phyloP scores from a whole-genome alignment of 2,113 vertebrate genomes.

The Coptodon rendalli region DNA sequence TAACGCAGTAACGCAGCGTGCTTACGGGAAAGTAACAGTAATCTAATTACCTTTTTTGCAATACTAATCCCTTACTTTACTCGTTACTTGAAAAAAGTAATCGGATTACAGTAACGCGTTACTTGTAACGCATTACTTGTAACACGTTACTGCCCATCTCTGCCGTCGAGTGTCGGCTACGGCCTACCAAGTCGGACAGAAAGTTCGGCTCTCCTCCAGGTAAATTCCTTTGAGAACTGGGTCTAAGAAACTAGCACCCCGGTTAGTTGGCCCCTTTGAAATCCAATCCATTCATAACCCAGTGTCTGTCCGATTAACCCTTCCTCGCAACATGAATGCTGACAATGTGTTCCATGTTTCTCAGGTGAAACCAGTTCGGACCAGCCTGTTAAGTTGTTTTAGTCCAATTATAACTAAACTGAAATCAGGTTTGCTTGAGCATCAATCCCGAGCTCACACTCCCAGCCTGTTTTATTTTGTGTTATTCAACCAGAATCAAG shows the following conservation, averaged over 20 bases:
- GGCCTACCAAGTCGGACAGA: background rate
- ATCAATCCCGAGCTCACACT: background rate
- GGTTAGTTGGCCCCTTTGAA: background rate
- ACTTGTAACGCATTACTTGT: no score
- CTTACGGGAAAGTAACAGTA: no score
- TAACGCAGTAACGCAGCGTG: no score
- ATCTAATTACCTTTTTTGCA: no score
- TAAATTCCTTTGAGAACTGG: background rate
- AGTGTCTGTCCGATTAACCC: background rate
- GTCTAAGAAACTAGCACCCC: background rate
- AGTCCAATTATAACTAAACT: background rate
- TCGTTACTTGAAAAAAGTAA: no score
- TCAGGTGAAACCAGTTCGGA: background rate
- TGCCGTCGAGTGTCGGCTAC: fast-evolving
- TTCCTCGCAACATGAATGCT: background rate
- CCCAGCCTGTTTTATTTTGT: background rate
- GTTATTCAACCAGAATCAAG: background rate
- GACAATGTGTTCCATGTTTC: background rate
- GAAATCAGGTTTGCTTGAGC: background rate
- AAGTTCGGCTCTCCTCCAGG: background rate
- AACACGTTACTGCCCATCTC: no score
- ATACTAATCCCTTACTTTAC: no score
- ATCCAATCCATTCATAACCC: background rate
- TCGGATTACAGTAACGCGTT: no score
- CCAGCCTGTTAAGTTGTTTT: background rate